These are phyloP conservation scores for Cantharis nigra DNA, from an alignment of 2,888 invertebrate genomes.

Conservation along the genomic window DNA sequence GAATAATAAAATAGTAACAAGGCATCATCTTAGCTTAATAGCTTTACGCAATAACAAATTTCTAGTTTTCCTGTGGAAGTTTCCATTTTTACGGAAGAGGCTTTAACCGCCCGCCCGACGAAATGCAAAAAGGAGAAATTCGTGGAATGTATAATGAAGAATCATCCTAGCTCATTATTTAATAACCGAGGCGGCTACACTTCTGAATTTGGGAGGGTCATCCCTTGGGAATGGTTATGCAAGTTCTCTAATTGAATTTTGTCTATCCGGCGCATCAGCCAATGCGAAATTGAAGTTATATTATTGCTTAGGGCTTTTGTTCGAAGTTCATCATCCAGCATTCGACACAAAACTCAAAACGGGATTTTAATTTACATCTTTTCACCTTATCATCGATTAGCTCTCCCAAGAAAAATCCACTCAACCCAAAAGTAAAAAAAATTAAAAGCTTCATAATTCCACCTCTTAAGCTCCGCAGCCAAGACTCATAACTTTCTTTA, in stretches of 20 bases:
- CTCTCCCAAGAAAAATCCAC: background rate
- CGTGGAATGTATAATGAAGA: conserved; percentile 21
- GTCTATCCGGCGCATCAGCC: conserved; percentile 20
- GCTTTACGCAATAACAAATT: conserved; percentile 22
- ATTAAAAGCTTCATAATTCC: conserved; percentile 17
- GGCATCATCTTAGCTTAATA: conserved; percentile 25
- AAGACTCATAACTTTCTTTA: conserved; percentile 22
- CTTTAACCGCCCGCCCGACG: background rate
- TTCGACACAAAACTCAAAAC: conserved; percentile 21
- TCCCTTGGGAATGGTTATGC: conserved; percentile 28
- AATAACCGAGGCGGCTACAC: conserved; percentile 19
- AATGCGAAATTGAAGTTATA: conserved; percentile 29
- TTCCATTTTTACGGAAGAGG: conserved; percentile 4
- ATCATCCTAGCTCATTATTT: conserved; percentile 25
- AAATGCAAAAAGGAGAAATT: conserved; percentile 4
- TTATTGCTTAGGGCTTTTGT: conserved; percentile 25
- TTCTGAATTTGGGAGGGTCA: conserved; percentile 21
- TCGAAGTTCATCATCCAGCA: conserved; percentile 17
- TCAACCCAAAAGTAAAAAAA: background rate
- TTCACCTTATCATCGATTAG: background rate
- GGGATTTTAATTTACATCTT: conserved; percentile 18
- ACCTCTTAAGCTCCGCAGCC: conserved; percentile 13
- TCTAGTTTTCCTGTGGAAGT: conserved; percentile 6
- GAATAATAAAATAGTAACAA: conserved; percentile 27
- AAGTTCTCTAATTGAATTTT: conserved; percentile 30